Conservation (phyloP, 1,140 invertebrate genomes). For the Goniozus legneri region DNA sequence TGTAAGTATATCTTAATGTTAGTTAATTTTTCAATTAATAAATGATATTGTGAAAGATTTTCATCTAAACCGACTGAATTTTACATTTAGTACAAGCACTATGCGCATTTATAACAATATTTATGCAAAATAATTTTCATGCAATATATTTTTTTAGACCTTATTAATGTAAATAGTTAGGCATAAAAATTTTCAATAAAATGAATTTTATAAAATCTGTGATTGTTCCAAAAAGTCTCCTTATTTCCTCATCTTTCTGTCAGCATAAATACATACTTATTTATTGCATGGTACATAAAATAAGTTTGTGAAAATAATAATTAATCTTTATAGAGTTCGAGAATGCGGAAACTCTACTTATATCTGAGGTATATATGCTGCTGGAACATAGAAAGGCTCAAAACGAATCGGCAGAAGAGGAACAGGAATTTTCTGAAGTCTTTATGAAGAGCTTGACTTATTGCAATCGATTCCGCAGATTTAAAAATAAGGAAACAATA, state of each 20-base stretch:
- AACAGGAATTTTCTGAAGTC: conserved; percentile 96
- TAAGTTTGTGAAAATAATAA: neutral
- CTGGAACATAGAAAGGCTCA: conserved; percentile 95
- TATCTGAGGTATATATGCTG: conserved; percentile 98
- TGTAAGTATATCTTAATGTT: neutral
- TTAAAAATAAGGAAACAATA: conserved; percentile 98
- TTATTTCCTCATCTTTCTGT: too few species aligned
- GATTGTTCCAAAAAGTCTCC: too few species aligned
- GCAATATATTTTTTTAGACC: too few species aligned
- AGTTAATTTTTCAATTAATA: neutral
- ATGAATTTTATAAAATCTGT: too few species aligned
- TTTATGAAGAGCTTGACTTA: conserved; percentile 98
- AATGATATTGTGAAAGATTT: neutral
- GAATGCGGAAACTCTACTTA: conserved; percentile 94
- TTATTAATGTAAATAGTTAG: too few species aligned
- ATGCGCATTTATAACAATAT: too few species aligned
- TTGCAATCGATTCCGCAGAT: conserved; percentile 92
- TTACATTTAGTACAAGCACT: too few species aligned
- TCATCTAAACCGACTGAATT: too few species aligned
- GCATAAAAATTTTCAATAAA: too few species aligned
- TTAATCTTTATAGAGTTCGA: conserved; percentile 91
- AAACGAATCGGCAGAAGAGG: conserved; percentile 97
- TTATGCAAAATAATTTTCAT: too few species aligned
- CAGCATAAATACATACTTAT: too few species aligned
- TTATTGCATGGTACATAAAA: too few species aligned